Evolutionary conservation across 2,797 vertebrate species (phyloP).

Genomic region (Philypnodon macrostomus): DNA sequence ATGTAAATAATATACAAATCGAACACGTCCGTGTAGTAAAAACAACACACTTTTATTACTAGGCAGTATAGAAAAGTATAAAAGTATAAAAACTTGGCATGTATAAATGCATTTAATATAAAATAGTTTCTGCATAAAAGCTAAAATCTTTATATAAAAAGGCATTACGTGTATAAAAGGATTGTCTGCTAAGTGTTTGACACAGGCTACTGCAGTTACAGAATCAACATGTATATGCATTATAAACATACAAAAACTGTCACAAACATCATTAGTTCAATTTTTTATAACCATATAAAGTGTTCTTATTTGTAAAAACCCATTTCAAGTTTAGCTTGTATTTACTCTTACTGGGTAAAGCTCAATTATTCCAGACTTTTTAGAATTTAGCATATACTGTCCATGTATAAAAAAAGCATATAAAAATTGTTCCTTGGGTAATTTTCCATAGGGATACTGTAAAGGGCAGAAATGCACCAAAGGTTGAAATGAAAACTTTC

Average conservation of each 20-base stretch:
- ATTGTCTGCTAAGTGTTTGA: conserved; percentile 74
- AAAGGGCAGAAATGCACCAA: conserved; percentile 30
- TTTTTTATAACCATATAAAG: conserved; percentile 65
- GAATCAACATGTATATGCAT: conserved; percentile 58
- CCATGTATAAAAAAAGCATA: conserved; percentile 27
- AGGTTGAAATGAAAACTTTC: conserved; percentile 52
- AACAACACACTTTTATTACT: conserved; percentile 93
- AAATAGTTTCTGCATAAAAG: conserved; percentile 79
- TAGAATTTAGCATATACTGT: conserved; percentile 38
- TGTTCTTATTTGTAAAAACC: conserved; percentile 69
- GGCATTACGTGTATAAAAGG: conserved; percentile 73
- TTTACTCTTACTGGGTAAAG: conserved; percentile 61
- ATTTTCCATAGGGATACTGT: conserved; percentile 37
- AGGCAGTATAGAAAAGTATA: conserved; percentile 87
- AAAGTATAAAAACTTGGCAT: conserved; percentile 72
- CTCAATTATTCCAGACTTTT: conserved; percentile 39
- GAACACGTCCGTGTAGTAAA: conserved; percentile 71
- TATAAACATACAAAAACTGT: conserved; percentile 67
- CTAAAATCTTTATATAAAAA: conserved; percentile 77
- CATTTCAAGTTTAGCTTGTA: conserved; percentile 82
- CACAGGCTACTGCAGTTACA: conserved; percentile 67
- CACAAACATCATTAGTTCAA: conserved; percentile 32
- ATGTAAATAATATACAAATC: conserved; percentile 41
- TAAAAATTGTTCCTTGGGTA: conserved; percentile 81
- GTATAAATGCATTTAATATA: conserved; percentile 74